Base-by-base conservation (phyloP, 2,797 vertebrate genomes). In the Furcifer pardalis region DNA sequence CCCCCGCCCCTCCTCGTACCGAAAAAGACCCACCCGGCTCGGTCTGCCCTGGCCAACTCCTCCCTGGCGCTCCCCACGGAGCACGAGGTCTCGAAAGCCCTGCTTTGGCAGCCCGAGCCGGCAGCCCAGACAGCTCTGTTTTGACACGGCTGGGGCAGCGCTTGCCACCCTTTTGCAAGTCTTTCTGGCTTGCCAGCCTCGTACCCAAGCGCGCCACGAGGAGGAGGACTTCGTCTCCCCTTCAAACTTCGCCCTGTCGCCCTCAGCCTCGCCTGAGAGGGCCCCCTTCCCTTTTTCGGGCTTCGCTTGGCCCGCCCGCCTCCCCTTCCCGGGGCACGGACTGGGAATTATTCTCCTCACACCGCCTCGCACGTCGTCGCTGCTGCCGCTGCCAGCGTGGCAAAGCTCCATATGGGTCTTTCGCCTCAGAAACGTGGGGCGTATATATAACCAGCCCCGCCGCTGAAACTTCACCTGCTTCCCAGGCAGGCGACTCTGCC, bases 361-460 rank as follows among this genome's bases (percentile, higher is more conserved):
- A 21, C 42, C 46, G 37, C 52, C 49, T n/a, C 40, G n/a, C 15
- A 9, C 52, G 37, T 8, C 21, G 62, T n/a, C n/a, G n/a, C 86
- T 49, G 37, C 87, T 88, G 62, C 86, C 49, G 37, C 87, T 88
- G 93, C 93, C 92, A 91, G 89, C 92, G 92, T 93, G 93, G 92
- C 93, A 92, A 77, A 84, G 4, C 23, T 32, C 68, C 30, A 44
- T 19, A 66, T 78, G 76, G 77, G 74, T 32, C 35, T 44, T 6
- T 42, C 56, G 27, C 68, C 13, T 1, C 9, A n/a, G 40, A 49
- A n/a, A 63, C 21, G 3, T 2, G 2, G 12, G n/a, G n/a, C n/a
- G n/a, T n/a, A n/a, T n/a, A n/a, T 12, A 25, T 27, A 10, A 25
- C 60, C 3, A 12, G 49, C 19, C 30, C 60, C 30, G 44, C 4